Evolutionary conservation across 2,888 invertebrate genomes (phyloP), one percentile per base, ranked within the genome.

Genomic region (Podabrus alpinus): DNA sequence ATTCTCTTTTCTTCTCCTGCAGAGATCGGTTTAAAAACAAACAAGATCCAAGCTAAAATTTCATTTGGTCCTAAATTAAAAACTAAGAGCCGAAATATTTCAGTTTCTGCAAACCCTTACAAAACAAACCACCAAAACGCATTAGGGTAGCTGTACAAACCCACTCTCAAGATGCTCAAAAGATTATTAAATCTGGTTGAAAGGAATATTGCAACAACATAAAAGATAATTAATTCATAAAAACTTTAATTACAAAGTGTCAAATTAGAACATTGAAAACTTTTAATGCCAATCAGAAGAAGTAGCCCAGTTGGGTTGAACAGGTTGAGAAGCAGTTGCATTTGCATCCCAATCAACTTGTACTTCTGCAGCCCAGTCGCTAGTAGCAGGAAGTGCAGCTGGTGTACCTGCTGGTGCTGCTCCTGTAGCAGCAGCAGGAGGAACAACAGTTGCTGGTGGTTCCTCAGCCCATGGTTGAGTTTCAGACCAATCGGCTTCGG

Each of bases 301-400:
- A 77, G 91, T 45, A 79, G 91, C 92, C 92, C 92, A 92, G 66
- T 90, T 91, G 7, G 91, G 89, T 3, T 89, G 82, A 1, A 88
- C 84, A 64, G 85, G 78, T 71, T 84, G 81, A 62, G 77, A 81
- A 0, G 90, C 86, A 0, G 90, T 84, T 0, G 88, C 83, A 9
- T 88, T 84, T 5, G 88, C 85, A 0, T 89, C 87, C 90, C 91
- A 91, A 83, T 92, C 91, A 77, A 90, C 91, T 85, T 90, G 90
- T 0, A 89, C 90, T 88, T 90, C 83, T 0, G 84, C 81, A 67
- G 87, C 87, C 88, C 88, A 88, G 70, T 88, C 88, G 13, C 84
- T 86, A 19, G 80, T 81, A 0, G 84, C 81, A n/a, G 45, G 45
- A 1, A 45, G 7, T 77, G 85, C 82, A 70, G 84, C 85, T 7